A percentile compares a stretch with the other conserved stretches of the same genome.
These are phyloP conservation scores for Aleadryas rufinucha DNA, from an alignment of 2,113 vertebrate species.

Conservation along the genomic window DNA sequence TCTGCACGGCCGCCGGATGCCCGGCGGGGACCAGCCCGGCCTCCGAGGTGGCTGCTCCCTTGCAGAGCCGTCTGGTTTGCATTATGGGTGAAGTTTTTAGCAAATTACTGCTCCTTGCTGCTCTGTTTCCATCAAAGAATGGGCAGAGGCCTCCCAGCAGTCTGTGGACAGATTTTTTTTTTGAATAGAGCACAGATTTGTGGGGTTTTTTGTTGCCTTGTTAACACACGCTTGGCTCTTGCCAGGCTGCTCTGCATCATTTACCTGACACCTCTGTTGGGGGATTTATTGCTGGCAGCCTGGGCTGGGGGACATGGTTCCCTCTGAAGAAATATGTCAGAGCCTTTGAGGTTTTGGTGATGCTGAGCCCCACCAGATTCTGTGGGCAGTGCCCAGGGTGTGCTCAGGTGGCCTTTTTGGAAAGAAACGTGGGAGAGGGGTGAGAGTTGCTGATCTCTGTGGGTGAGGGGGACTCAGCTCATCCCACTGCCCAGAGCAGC, in stretches of 20 bases:
- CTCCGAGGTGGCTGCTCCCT: background rate
- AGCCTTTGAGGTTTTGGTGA: background rate
- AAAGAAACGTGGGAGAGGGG: background rate
- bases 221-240: background rate
- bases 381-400: background rate
- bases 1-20: rapidly evolving
- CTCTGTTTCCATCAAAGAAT: constrained; percentile 32
- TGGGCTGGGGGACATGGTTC: rapidly evolving
- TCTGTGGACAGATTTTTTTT: background rate
- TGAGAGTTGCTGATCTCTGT: background rate
- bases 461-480: background rate
- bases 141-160: background rate
- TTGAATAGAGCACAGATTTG: background rate
- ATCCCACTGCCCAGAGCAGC: background rate
- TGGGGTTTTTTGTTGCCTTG: background rate
- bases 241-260: background rate
- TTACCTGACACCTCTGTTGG: background rate
- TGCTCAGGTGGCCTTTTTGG: background rate
- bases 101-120: constrained; percentile 45
- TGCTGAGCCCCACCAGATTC: background rate
- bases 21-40: background rate
- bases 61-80: constrained; percentile 31
- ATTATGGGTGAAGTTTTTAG: constrained; percentile 24
- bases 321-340: background rate
- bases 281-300: background rate